Base-by-base conservation (phyloP, 1,140 invertebrate species). In the Ips typographus region DNA sequence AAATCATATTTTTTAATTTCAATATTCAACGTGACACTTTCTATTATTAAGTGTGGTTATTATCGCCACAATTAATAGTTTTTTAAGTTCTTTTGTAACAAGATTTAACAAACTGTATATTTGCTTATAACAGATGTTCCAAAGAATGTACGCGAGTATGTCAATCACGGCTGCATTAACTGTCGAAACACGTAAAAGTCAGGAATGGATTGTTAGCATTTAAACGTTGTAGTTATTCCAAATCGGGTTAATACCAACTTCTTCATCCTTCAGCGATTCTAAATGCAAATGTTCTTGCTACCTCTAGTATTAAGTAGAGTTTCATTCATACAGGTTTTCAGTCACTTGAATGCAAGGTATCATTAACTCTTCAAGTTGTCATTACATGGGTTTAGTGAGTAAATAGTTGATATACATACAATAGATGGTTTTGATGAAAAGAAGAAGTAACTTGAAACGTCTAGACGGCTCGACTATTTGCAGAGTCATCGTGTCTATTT, bases 381-480 rank as follows among this genome's bases (percentile, higher is more conserved):
- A 58, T 58, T 58, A 39, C 3, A 2, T 7, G 36, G 1, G 36
- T 38, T 58, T 58, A 58, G 40, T 7, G 1, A 58, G 36, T 22
- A 22, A 22, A 58, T 39, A 41, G 37, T 41, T 36, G 56, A 58
- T 58, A 58, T 58, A 58, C 56, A 58, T 58, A 58, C 56, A 58
- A 58, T 58, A 40, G 40, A 40, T 22, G 22, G 22, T 22, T 22
- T 22, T 22, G 22, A 22, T 22, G 22, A 22, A 22, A 22, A 22
- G 22, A 22, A 22, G 22, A 22, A 22, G 22, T 22, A 22, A 22
- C 22, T 22, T 22, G 22, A 22, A 22, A 22, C 22, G 56, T 58
- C 56, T 58, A 58, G 56, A 58, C 56, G 56, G 36, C 39, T 7
- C 4, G 56, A 36, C 37, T 2, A 41, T 58, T 58, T 58, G 56